phyloP scores from a whole-genome alignment of 1,140 invertebrate species.

The Nephila pilipes region DNA sequence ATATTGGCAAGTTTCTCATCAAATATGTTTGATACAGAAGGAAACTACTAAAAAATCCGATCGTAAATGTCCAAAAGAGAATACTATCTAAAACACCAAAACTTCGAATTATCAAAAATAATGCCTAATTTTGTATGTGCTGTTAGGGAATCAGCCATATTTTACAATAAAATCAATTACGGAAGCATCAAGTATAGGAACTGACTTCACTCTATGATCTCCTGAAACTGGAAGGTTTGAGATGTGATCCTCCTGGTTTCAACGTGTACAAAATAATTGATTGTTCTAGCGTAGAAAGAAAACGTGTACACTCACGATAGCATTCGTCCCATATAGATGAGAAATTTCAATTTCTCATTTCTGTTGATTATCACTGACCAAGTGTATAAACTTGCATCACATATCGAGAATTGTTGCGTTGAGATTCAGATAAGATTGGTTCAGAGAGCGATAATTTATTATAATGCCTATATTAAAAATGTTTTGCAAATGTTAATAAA shows the following conservation, averaged over 20 bases:
- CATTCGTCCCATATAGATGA: slow-evolving; percentile 56
- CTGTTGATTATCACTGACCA: slow-evolving; percentile 48
- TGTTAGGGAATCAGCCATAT: too few species aligned
- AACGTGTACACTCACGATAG: slow-evolving; percentile 32
- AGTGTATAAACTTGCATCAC: slow-evolving; percentile 54
- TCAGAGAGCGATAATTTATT: slow-evolving; percentile 67
- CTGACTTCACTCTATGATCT: background rate
- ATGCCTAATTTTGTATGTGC: too few species aligned
- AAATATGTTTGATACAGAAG: too few species aligned
- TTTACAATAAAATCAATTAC: too few species aligned
- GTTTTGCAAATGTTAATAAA: slow-evolving; percentile 54
- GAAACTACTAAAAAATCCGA: too few species aligned
- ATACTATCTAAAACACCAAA: too few species aligned
- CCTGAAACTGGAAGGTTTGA: background rate
- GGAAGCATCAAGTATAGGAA: too few species aligned
- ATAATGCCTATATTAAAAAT: slow-evolving; percentile 60
- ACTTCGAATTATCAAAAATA: too few species aligned
- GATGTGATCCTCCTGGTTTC: background rate
- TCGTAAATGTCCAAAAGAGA: too few species aligned
- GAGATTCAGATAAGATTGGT: slow-evolving; percentile 22
- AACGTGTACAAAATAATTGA: background rate
- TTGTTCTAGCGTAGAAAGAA: slow-evolving; percentile 24
- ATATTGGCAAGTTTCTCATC: too few species aligned
- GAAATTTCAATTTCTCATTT: slow-evolving; percentile 43
- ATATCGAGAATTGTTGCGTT: slow-evolving; percentile 68